These are phyloP conservation scores for Rhabdornis inornatus DNA, from an alignment of 2,113 vertebrate genomes.

Conservation along the genomic window DNA sequence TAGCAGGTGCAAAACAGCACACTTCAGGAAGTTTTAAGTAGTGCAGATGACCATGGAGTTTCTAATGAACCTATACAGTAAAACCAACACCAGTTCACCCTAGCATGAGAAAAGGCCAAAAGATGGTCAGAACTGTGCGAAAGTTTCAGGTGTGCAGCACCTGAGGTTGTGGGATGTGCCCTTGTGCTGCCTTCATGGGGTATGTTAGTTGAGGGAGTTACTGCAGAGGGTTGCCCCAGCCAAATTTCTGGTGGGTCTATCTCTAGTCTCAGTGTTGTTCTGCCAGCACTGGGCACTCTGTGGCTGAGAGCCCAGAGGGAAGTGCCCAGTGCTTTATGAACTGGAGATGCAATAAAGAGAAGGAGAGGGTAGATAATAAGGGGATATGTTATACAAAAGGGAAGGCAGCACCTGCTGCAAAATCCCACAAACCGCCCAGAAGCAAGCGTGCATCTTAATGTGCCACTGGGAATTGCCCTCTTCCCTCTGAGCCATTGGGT, in stretches of 20 bases:
- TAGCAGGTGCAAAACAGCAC: neutral
- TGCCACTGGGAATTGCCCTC: neutral
- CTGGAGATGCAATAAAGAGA: neutral
- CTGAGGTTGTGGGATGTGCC: neutral
- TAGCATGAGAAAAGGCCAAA: neutral
- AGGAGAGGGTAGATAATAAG: neutral
- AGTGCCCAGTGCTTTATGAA: neutral
- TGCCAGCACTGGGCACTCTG: neutral
- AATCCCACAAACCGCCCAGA: neutral
- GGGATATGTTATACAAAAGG: neutral
- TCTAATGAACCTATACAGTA: neutral
- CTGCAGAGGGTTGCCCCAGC: neutral
- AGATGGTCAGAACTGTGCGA: neutral
- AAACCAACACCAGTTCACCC: neutral
- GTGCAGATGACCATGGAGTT: neutral
- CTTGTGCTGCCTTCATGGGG: fast-evolving
- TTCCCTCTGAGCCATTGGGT: neutral
- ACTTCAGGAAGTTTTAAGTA: neutral
- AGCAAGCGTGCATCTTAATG: neutral
- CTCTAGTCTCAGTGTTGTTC: neutral
- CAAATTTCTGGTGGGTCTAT: neutral
- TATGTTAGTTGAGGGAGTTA: neutral
- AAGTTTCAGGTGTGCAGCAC: neutral
- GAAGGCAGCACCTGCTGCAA: neutral
- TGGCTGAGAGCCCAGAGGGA: neutral